Base-by-base conservation (phyloP, 2,797 vertebrate species). In the Tenualosa thibaudeaui region DNA sequence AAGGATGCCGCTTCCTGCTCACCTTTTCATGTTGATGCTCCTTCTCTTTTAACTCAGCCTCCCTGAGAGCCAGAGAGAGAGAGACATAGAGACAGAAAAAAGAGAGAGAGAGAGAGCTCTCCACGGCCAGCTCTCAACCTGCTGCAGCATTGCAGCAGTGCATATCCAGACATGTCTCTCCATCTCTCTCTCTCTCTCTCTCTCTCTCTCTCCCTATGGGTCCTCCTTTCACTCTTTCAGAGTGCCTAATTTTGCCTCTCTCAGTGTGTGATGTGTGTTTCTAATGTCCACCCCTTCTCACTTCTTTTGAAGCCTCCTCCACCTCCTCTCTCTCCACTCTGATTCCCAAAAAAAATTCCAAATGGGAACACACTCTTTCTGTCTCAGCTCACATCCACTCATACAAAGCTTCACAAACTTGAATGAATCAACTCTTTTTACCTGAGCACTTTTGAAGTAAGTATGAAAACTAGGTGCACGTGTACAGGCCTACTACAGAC, bases 141-240 rank as follows among this genome's bases (percentile, higher is more conserved):
- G 17, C 71, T 15, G 17, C 82, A 40, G 12, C 24, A 10, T 4
- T 75, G 68, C 68, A 7, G 31, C 68, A 75, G 68, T 19, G 5
- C 15, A 13, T 68, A 22, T 75, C 68, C 22, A 13, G 0, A 15
- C 15, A 2, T 13, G 22, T 46, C 58, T 50, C 6, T 49, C 17
- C 13, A 51, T 51, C 50, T 43, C 24, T 65, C 43, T 83, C 83
- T 68, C 68, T 56, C 40, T 43, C 83, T 81, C 85, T 84, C 90
- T 89, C 88, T 87, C 40, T 56, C 83, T 31, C 84, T 84, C 82
- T 51, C 62, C 1, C 58, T 86, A 86, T 78, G 40, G 0, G 84
- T 82, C 87, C 56, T 43, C 17, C 86, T 87, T 84, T 88, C 90
- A 83, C 83, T 84, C 87, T 87, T 68, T 26, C 10, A 5, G 7